These are phyloP conservation scores for Sorex fumeus DNA, from an alignment of 2,113 vertebrate species.

Conservation along the genomic window DNA sequence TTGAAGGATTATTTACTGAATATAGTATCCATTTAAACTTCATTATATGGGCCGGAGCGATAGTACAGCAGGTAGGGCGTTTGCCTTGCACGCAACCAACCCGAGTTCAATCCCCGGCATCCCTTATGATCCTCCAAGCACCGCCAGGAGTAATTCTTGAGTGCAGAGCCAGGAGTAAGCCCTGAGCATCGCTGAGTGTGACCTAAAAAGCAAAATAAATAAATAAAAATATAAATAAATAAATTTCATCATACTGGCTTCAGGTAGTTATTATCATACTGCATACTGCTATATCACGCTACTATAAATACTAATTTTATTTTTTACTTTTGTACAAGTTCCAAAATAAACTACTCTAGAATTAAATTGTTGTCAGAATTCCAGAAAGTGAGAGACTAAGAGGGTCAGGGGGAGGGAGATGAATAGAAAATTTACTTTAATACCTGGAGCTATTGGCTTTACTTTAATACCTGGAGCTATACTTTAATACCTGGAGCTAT, in stretches of 20 bases:
- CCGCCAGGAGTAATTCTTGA: too few species aligned
- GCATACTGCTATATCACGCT: background rate
- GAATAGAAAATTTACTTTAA: conserved; percentile 18
- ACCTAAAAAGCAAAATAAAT: too few species aligned
- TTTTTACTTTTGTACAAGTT: conserved; percentile 41
- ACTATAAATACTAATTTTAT: conserved; percentile 29
- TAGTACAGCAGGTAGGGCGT: too few species aligned
- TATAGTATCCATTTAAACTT: background rate
- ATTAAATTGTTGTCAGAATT: background rate
- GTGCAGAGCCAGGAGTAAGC: too few species aligned
- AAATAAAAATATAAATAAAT: too few species aligned
- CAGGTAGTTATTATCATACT: background rate
- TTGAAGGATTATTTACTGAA: conserved; percentile 34
- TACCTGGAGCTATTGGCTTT: background rate
- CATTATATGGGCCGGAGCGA: too few species aligned
- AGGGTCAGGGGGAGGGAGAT: background rate
- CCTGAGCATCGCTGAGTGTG: too few species aligned
- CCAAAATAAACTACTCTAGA: background rate
- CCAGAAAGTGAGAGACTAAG: background rate
- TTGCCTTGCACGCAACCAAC: too few species aligned
- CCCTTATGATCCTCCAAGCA: too few species aligned
- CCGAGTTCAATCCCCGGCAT: too few species aligned
- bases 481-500: too few species aligned
- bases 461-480: too few species aligned
- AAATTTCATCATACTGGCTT: conserved; percentile 6